Evolutionary conservation across 2,113 vertebrate species (phyloP), one percentile per base, ranked within the genome.

Genomic region (Ceratotherium simum): DNA sequence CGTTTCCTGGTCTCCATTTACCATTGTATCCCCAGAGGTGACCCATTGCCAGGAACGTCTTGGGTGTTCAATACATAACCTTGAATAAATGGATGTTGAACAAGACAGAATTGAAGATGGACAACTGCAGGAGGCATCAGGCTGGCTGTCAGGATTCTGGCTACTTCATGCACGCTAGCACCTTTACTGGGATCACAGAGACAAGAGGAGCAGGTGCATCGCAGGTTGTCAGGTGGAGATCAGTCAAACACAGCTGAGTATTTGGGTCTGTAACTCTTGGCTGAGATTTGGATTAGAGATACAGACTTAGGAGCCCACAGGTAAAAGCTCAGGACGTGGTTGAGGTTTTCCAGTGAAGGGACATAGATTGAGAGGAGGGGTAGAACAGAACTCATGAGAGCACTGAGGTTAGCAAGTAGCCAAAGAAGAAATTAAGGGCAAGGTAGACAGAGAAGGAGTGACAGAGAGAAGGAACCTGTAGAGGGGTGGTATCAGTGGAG

Each of bases 151-250:
- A 5, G 8, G 86, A 33, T 11, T 6, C 11, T 7, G 48, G 67
- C 29, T 1, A 1, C 51, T 16, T 29, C 17, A 0, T 16, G 54
- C 2, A 5, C 3, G 23, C 36, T 0, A 6, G 10, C 6, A 1
- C 39, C 21, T 29, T 14, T 0, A 0, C 23, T 7, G 3, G 67
- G 56, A 23, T 18, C 25, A 5, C 9, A 12, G 73, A 31, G 12
- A 8, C 8, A 29, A 9, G 88, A 31, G 21, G 17, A 3, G 6
- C 46, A 23, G 21, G 20, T 2, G 2, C 2, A 0, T 12, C 58
- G 46, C 6, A 9, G 39, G 69, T 17, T 3, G 14, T 20, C 16
- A 0, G 0, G 10, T 17, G 39, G 29, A 25, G 36, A 18, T 2
- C 36, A 36, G 76, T 73, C 36, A n/a, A 8, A 3, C 2, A n/a